These are phyloP conservation scores for Sebastes oblongus DNA, from an alignment of 2,797 vertebrate species.

Conservation along the genomic window DNA sequence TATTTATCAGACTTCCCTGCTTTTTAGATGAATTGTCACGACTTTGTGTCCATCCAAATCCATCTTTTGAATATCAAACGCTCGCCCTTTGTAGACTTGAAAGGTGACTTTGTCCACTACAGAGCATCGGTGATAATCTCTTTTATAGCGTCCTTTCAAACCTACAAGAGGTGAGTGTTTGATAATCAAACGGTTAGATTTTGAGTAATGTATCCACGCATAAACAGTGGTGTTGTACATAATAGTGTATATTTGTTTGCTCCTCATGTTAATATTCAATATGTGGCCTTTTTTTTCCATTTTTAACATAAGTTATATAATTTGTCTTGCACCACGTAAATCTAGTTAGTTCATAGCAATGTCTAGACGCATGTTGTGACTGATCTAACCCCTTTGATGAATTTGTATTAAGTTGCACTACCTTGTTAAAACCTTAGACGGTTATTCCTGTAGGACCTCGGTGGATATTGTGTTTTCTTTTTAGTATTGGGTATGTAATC, in stretches of 20 bases:
- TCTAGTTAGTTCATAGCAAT: slow-evolving; percentile 7
- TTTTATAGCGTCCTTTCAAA: background rate
- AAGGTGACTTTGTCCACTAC: too few relatives aligned
- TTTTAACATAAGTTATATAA: slow-evolving; percentile 25
- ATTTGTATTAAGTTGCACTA: slow-evolving; percentile 47
- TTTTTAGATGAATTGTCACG: slow-evolving; percentile 35
- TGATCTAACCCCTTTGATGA: background rate
- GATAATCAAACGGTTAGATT: background rate
- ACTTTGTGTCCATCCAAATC: background rate
- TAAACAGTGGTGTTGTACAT: slow-evolving; percentile 57
- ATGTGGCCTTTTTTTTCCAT: slow-evolving; percentile 12
- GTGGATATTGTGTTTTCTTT: slow-evolving; percentile 36
- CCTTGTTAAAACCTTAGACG: background rate
- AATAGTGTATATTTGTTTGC: slow-evolving; percentile 45
- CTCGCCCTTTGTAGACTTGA: background rate
- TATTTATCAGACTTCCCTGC: slow-evolving; percentile 39
- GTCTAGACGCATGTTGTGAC: background rate
- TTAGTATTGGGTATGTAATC: slow-evolving; percentile 33
- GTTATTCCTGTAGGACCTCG: slow-evolving; percentile 35
- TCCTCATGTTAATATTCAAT: slow-evolving; percentile 28
- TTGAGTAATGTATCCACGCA: slow-evolving; percentile 12
- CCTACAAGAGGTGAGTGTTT: background rate
- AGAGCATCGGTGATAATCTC: too few relatives aligned
- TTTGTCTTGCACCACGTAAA: slow-evolving; percentile 10
- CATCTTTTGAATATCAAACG: background rate